These are phyloP conservation scores for Salpingus planirostris DNA, from an alignment of 2,888 invertebrate species.

Conservation along the genomic window DNA sequence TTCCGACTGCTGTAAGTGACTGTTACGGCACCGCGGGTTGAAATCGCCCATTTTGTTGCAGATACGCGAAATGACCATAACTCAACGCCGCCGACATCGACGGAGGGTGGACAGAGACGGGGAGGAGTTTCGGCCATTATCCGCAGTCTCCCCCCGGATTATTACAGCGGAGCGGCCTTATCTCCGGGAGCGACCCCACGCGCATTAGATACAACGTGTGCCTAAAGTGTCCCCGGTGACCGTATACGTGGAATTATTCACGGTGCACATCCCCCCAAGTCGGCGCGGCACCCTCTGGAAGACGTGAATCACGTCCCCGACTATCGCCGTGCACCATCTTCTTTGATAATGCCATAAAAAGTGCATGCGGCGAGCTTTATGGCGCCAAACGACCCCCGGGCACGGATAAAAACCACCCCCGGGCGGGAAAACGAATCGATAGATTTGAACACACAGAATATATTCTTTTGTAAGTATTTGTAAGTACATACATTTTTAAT, in stretches of 20 bases:
- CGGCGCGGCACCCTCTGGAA: constrained; percentile 3
- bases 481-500: no score
- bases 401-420: no score
- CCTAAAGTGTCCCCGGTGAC: constrained; percentile 20
- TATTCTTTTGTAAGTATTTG: no score
- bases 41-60: constrained; percentile 17
- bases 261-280: constrained; percentile 10
- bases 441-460: no score
- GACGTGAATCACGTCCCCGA: constrained; percentile 15
- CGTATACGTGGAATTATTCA: constrained; percentile 15
- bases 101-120: constrained; percentile 9
- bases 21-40: no score
- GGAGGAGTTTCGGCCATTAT: constrained; percentile 15
- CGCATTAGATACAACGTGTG: constrained; percentile 17
- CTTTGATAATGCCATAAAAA: constrained; percentile 12
- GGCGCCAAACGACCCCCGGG: constrained; percentile 4
- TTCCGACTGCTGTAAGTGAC: constrained; percentile 30
- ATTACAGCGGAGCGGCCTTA: constrained; percentile 15
- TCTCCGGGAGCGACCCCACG: constrained; percentile 11
- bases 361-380: constrained; percentile 14
- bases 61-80: constrained; percentile 15
- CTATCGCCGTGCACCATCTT: constrained; percentile 8
- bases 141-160: constrained; percentile 14
- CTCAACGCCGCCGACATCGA: background rate
- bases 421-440: no score